Evolutionary conservation across 92 coral and sea anemone species (phyloP).

Genomic region (Zoanthus sansibaricus): DNA sequence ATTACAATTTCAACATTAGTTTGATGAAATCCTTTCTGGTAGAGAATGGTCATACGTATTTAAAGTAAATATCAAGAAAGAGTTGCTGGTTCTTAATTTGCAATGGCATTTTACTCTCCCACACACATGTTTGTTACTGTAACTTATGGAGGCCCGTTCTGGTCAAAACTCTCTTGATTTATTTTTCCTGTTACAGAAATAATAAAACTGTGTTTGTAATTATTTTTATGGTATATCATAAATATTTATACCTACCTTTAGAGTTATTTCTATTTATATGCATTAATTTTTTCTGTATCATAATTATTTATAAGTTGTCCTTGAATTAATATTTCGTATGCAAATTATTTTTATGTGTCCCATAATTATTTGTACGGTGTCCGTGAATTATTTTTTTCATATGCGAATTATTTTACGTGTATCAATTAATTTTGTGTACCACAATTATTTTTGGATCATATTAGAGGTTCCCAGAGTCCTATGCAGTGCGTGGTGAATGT

Average conservation of each 20-base stretch:
- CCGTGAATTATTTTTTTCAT: conserved; percentile 31
- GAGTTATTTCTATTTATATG: conserved; percentile 20
- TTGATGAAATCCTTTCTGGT: too few relatives aligned
- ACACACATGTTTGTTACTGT: too few relatives aligned
- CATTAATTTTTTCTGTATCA: conserved; percentile 33
- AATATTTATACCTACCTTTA: conserved; percentile 30
- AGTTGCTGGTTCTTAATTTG: too few relatives aligned
- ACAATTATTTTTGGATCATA: conserved; percentile 23
- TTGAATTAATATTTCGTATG: conserved; percentile 28
- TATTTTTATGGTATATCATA: conserved; percentile 30
- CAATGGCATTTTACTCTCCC: too few relatives aligned
- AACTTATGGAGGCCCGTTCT: conserved; percentile 18
- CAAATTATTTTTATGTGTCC: conserved; percentile 18
- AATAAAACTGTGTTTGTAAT: conserved; percentile 24
- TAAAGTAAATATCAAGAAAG: too few relatives aligned
- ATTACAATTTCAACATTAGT: too few relatives aligned
- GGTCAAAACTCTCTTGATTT: conserved; percentile 27
- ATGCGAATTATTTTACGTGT: conserved; percentile 26
- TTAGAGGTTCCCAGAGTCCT: conserved; percentile 18
- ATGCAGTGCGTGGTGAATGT: conserved; percentile 33
- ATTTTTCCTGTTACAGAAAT: conserved; percentile 32
- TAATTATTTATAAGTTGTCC: conserved; percentile 34
- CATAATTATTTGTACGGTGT: conserved; percentile 35
- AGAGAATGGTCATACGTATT: too few relatives aligned
- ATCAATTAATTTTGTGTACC: conserved; percentile 32